phyloP scores from a whole-genome alignment of 2,113 vertebrate species.

The Benitochromis conjunctus region DNA sequence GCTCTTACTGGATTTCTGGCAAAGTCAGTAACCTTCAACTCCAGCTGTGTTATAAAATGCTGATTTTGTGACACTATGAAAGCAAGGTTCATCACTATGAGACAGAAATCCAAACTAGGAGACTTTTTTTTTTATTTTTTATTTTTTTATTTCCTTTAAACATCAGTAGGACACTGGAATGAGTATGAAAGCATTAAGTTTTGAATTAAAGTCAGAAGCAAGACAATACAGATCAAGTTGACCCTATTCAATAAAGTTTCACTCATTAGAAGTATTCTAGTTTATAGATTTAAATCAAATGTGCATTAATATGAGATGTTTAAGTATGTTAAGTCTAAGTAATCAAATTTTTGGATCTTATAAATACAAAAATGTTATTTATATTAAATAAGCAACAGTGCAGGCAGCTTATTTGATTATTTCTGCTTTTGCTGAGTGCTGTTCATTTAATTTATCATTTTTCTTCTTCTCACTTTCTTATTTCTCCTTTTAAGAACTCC shows the following conservation, averaged over 20 bases:
- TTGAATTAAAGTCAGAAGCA: neutral
- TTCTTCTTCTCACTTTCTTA: neutral
- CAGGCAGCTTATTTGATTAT: neutral
- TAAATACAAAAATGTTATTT: neutral
- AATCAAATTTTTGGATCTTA: neutral
- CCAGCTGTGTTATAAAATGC: slow-evolving; percentile 7
- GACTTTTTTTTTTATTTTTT: neutral
- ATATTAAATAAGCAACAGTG: neutral
- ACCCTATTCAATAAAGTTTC: neutral
- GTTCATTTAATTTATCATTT: neutral
- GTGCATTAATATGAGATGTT: neutral
- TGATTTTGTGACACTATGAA: neutral
- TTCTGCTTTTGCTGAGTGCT: neutral
- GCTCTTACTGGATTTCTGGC: slow-evolving; percentile 20
- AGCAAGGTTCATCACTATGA: neutral
- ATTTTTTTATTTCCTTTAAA: neutral
- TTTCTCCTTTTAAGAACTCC: neutral
- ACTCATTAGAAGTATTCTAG: neutral
- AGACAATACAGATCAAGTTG: neutral
- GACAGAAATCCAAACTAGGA: neutral
- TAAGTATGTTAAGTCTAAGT: neutral
- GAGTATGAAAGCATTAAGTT: neutral
- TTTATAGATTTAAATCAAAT: neutral
- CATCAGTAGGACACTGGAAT: neutral
- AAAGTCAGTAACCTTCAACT: neutral